Evolutionary conservation across 2,797 vertebrate species (phyloP).

Genomic region (Eupleurogrammus muticus): DNA sequence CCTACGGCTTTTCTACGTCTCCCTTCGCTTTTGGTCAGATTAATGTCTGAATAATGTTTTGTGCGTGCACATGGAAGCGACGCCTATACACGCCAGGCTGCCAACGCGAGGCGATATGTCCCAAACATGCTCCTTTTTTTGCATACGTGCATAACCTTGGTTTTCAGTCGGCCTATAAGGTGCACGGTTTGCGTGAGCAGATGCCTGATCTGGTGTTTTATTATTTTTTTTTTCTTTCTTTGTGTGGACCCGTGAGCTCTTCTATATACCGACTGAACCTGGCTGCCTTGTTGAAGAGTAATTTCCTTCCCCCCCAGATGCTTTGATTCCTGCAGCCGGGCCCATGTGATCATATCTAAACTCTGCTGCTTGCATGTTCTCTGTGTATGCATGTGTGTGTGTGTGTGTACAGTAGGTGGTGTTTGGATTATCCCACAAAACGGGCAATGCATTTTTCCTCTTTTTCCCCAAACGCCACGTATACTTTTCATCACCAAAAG

Average conservation of each 20-base stretch:
- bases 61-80: slow-evolving; percentile 26
- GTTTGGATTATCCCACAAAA: slow-evolving; percentile 19
- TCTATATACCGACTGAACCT: slow-evolving; percentile 9
- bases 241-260: slow-evolving; percentile 2
- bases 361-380: slow-evolving; percentile 14
- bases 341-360: slow-evolving; percentile 16
- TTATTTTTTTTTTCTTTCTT: slow-evolving; percentile 33
- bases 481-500: slow-evolving; percentile 38
- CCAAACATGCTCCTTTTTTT: no score
- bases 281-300: neutral
- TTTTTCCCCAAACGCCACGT: slow-evolving; percentile 14
- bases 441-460: slow-evolving; percentile 14
- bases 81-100: slow-evolving; percentile 31
- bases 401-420: neutral
- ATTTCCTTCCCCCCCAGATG: neutral
- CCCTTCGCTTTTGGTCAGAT: slow-evolving; percentile 28
- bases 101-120: no score
- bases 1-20: neutral
- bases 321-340: neutral
- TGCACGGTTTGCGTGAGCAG: slow-evolving; percentile 31
- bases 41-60: slow-evolving; percentile 37
- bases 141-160: slow-evolving; percentile 45
- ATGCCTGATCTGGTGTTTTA: slow-evolving; percentile 47
- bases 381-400: neutral
- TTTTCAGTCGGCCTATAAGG: slow-evolving; percentile 14